Base-by-base conservation (phyloP, 2,888 invertebrate genomes). In the Microchrysa polita region DNA sequence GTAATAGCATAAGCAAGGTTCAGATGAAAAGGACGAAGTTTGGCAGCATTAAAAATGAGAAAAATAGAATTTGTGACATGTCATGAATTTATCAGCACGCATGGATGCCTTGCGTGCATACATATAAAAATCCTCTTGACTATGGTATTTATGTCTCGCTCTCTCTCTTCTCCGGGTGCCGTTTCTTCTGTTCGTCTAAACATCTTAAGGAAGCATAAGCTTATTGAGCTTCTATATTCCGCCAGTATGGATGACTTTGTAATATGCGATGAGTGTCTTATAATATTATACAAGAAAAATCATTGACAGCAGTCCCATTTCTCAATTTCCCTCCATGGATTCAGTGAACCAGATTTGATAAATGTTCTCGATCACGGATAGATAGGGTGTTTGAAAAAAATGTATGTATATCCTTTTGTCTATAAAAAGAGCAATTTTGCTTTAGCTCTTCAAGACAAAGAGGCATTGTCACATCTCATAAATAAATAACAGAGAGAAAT, bases 11-110 rank as follows among this genome's bases (percentile, higher is more conserved):
- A n/a, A n/a, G 48, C 16, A 48, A 10, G 2, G 48, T 48, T 48
- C 48, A 48, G 16, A 27, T 52, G 9, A 52, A 67, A 52, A n/a
- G 27, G 67, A 53, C 42, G 53, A 67, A 52, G 67, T 67, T 67
- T 40, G 5, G 18, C n/a, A 20, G 20, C 57, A 69, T 69, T 69
- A 69, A 59, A 74, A 74, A 72, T 74, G 34, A 20, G 57, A 55
- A 40, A 55, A 23, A 42, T 53, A 40, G 34, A 40, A 57, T 69
- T 69, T 67, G 23, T 67, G 73, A 60, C 59, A 74, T 48, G 67
- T 42, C 67, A 53, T 52, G 67, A 73, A 67, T 74, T 74, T 74
- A 74, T 74, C 74, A 74, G 74, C 72, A 74, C 74, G 73, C 74
- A 73, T 74, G 72, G 67, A 20, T 74, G 74, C 67, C 40, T 63